Conservation (phyloP, 2,888 invertebrate species). For the Sphecodes monilicornis region DNA sequence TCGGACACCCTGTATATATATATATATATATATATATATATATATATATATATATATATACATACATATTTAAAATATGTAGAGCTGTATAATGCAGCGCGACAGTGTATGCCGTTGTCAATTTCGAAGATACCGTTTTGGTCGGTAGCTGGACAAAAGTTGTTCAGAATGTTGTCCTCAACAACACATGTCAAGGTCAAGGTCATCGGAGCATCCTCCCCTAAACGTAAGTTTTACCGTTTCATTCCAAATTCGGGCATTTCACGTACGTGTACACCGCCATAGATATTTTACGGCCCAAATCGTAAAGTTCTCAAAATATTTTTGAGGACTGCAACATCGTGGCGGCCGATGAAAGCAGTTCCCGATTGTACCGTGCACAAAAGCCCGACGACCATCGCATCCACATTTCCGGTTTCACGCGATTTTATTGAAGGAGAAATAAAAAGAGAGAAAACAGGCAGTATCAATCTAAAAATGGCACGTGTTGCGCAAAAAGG, state of each 20-base stretch:
- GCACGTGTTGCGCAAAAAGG: constrained; percentile 59
- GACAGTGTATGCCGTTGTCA: background rate
- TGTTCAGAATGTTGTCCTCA: too few species aligned
- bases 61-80: too few species aligned
- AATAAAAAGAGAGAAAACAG: constrained; percentile 19
- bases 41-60: background rate
- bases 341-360: background rate
- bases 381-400: background rate
- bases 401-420: constrained; percentile 21
- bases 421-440: constrained; percentile 2
- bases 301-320: background rate
- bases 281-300: background rate
- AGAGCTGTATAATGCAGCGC: background rate
- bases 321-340: background rate
- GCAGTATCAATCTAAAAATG: constrained; percentile 29
- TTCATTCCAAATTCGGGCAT: background rate
- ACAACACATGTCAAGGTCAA: too few species aligned
- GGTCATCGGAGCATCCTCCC: too few species aligned
- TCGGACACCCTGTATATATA: too few species aligned
- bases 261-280: background rate
- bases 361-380: background rate
- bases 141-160: too few species aligned
- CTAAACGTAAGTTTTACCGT: too few species aligned
- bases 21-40: background rate
- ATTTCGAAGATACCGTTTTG: background rate